A percentile compares a stretch with the other conserved stretches of the same genome.
phyloP scores from a whole-genome alignment of 2,888 invertebrate species.

The Ashinkailepas kermadecensis region DNA sequence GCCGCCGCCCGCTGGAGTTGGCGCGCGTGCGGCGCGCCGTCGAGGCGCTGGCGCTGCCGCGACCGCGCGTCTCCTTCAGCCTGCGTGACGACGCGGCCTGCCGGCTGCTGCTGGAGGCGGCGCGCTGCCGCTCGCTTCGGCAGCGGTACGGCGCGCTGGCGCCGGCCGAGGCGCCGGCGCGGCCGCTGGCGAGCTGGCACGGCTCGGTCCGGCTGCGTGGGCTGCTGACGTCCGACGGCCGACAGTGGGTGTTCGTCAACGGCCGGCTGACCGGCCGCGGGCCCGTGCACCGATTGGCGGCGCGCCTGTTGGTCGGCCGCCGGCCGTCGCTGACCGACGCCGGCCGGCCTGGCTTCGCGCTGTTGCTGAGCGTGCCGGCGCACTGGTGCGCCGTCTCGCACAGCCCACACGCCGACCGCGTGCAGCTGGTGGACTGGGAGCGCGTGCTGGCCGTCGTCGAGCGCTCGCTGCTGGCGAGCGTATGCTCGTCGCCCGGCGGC shows the following conservation, averaged over 20 bases:
- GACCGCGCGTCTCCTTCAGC: slow-evolving; percentile 56
- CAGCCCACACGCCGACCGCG: neutral
- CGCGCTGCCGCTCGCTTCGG: slow-evolving; percentile 50
- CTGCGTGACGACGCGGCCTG: slow-evolving; percentile 57
- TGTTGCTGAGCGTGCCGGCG: neutral
- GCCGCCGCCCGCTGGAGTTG: slow-evolving; percentile 50
- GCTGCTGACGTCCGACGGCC: neutral
- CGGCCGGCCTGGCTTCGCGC: neutral
- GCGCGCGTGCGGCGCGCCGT: slow-evolving; percentile 52
- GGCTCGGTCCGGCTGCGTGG: slow-evolving; percentile 38
- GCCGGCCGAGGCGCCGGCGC: slow-evolving; percentile 42
- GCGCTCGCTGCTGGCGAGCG: neutral
- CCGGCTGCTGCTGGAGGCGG: slow-evolving; percentile 53
- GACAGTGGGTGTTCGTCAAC: neutral
- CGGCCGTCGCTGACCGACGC: neutral
- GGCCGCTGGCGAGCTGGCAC: slow-evolving; percentile 43
- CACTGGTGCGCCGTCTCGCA: neutral
- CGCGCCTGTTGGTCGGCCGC: neutral
- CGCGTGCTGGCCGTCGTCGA: neutral
- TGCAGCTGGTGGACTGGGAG: slow-evolving; percentile 1
- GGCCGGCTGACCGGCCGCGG: neutral
- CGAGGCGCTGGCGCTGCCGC: slow-evolving; percentile 56
- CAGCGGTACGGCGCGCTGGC: slow-evolving; percentile 49
- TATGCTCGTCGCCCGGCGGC: neutral
- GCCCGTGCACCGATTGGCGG: neutral